Base-by-base conservation (phyloP, 2,113 vertebrate genomes). In the Chinchilla lanigera region DNA sequence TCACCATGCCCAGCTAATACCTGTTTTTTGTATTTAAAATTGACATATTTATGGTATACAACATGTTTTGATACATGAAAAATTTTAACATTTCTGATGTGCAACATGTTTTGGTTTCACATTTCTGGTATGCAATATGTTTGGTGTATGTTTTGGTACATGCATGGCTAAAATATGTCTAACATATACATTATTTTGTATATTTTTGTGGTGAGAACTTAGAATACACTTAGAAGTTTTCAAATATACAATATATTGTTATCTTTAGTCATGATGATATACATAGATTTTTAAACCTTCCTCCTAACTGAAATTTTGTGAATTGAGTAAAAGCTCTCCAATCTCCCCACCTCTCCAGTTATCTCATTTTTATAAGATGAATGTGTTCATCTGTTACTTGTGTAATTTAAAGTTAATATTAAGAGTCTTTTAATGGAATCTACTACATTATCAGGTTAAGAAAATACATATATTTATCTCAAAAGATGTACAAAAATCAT, bases 321-420 rank as follows among this genome's bases (percentile, higher is more conserved):
- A 24, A 50, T 71, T 73, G 52, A 30, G 17, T 54, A 81, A 47
- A 10, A 17, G 14, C 19, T 82, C 26, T 28, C 22, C 33, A 41
- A 71, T 82, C 30, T 86, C 44, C 16, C 9, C 20, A 54, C 13
- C 4, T 38, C 0, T 14, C 2, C 90, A 67, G 89, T 85, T 88
- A 30, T 96, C 35, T 67, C 24, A 67, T 75, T 93, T 92, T 71
- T 85, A 50, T 90, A 83, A 87, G 26, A 17, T 86, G 50, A 85
- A 69, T 93, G 10, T 54, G 35, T 65, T 71, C 30, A 44, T 58
- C 44, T 52, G 28, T 63, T 92, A 86, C n/a, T 93, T 92, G 89
- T 82, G 26, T 86, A 96, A 92, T 86, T 77, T 94, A 71, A 82
- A 93, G n/a, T 67, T 92, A 85, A 78, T 86, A 54, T 88, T 81